Evolutionary conservation across 1,140 invertebrate species (phyloP), one percentile per base, ranked within the genome.

Genomic region (Drosophila ercepeae): DNA sequence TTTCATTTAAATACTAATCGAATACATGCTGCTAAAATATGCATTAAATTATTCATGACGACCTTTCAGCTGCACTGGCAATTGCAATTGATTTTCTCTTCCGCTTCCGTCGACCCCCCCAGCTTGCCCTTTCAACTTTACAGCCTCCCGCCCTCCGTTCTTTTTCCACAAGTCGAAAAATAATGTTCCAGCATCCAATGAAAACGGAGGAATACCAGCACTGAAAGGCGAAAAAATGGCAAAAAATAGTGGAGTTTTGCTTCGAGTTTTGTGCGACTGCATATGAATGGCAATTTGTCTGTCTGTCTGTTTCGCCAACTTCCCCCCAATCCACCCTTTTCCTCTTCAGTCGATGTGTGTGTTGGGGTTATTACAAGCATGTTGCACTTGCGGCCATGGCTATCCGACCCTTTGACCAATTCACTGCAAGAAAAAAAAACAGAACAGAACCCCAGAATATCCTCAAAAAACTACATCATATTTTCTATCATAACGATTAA

Each of bases 201-300:
- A 21, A 25, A 42, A 64, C 64, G 70, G 36, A 50, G 63, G 60
- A 73, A 58, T 64, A 54, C 39, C 54, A 44, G 27, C 51, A 48
- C 54, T 9, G 39, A 60, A 48, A 27, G 48, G 11, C 2, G 1
- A 48, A 21, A 45, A 49, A 16, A 5, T 6, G 9, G 13, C 11
- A 21, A 58, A 27, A 54, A 41, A 16, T 42, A 14, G 46, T 23
- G 41, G 68, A 79, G 81, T 76, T 79, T 63, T 44, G 49, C 41
- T 41, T 74, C 44, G 53, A 53, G 70, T 61, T 81, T 44, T 69
- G 64, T 61, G 50, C 54, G 69, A 70, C 64, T 78, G 69, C 65
- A 69, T 79, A 84, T 79, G 78, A 84, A 84, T 89, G 81, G 76
- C 79, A 89, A 89, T 89, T 89, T 89, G 84, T 89, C 84, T n/a